Conservation (phyloP, 2,797 vertebrate genomes). For the Cirrhinus molitorella region DNA sequence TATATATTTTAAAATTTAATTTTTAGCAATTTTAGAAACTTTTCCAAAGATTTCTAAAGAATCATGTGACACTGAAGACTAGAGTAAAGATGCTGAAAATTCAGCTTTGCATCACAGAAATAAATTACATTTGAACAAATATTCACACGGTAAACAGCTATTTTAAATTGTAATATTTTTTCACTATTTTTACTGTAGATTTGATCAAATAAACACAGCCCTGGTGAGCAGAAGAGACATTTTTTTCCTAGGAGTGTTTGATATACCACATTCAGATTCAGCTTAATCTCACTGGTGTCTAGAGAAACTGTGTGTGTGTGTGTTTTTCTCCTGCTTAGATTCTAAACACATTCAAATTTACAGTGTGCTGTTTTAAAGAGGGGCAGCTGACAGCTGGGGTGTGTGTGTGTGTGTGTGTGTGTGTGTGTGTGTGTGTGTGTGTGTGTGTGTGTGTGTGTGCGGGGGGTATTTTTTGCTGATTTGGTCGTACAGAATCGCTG, state of each 20-base stretch:
- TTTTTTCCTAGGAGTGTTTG: neutral
- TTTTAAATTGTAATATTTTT: no score
- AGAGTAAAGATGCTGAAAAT: no score
- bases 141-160: no score
- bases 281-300: neutral
- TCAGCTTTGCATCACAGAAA: neutral
- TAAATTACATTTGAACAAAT: neutral
- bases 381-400: slow-evolving; percentile 74
- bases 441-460: slow-evolving; percentile 60
- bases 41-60: no score
- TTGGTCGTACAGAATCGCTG: slow-evolving; percentile 67
- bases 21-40: no score
- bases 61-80: no score
- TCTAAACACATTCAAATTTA: slow-evolving; percentile 62
- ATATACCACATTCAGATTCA: neutral
- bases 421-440: slow-evolving; percentile 60
- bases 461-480: slow-evolving; percentile 39
- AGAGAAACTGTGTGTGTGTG: neutral
- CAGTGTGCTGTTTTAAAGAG: slow-evolving; percentile 61
- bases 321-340: slow-evolving; percentile 41
- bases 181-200: no score
- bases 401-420: slow-evolving; percentile 2
- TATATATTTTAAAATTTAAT: no score
- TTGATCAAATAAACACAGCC: no score
- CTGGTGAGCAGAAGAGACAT: neutral